Base-by-base conservation (phyloP, 2,888 invertebrate species). In the Leistus spinibarbis region DNA sequence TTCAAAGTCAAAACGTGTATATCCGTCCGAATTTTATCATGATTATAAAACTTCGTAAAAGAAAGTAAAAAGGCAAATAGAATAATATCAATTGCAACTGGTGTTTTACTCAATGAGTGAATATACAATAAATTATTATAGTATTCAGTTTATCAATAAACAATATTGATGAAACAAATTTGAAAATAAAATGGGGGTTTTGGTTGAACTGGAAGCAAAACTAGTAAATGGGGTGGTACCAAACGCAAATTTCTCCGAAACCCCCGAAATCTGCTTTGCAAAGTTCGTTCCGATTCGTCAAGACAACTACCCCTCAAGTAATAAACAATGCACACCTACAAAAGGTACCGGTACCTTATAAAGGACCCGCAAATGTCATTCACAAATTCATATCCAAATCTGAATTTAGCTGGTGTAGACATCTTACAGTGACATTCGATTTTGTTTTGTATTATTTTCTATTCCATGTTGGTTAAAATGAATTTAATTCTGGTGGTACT, bases 401-500 rank as follows among this genome's bases (percentile, higher is more conserved):
- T 66, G 16, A 5, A 16, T 22, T 17, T 16, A 13, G 40, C 20
- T 16, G 1, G 20, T 17, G 17, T 19, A n/a, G n/a, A n/a, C n/a
- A n/a, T n/a, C n/a, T n/a, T n/a, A n/a, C n/a, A n/a, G n/a, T n/a
- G n/a, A n/a, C n/a, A n/a, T n/a, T 40, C 22, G 2, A 23, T 9
- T 24, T 53, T 4, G 53, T 24, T 57, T 17, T 19, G 20, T 13
- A 9, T 19, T 13, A 57, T 57, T 17, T 57, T 57, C 1, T 20
- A 57, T 19, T 19, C 4, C 16, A 13, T 2, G 1, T 20, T 9
- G 9, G 13, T 40, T 13, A 40, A 40, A 56, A 69, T 69, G 69
- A 69, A 69, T 57, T 20, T 70, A n/a, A 22, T 70, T 7, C 16
- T 70, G 19, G 16, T 70, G 13, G 63, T 70, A 19, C 53, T 70